A percentile compares a stretch with the other conserved stretches of the same genome.
Evolutionary conservation across 2,888 invertebrate genomes (phyloP).

Genomic region (Pyrrhia umbra): DNA sequence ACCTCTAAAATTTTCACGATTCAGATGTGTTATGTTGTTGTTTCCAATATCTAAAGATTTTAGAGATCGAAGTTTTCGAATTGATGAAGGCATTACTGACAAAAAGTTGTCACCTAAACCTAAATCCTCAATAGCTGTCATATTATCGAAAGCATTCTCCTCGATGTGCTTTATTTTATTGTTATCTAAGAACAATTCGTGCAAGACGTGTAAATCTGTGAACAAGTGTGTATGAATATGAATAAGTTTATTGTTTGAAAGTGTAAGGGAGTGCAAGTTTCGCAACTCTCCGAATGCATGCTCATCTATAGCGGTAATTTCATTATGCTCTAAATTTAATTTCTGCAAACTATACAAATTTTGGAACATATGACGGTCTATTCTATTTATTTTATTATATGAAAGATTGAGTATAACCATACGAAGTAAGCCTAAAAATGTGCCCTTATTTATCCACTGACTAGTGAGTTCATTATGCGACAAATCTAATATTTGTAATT

Average conservation of each 20-base stretch:
- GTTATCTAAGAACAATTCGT: slow-evolving; percentile 93
- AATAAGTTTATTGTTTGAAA: slow-evolving; percentile 93
- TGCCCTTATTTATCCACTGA: slow-evolving; percentile 93
- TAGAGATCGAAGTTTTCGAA: slow-evolving; percentile 92
- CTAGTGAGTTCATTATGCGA: slow-evolving; percentile 93
- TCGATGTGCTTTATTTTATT: slow-evolving; percentile 93
- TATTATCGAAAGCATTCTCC: slow-evolving; percentile 93
- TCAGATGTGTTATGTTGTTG: slow-evolving; percentile 93
- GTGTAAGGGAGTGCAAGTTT: slow-evolving; percentile 94
- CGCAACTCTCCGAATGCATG: slow-evolving; percentile 93
- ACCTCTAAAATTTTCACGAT: slow-evolving; percentile 93
- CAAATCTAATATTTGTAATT: slow-evolving; percentile 93
- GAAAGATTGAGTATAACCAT: slow-evolving; percentile 94
- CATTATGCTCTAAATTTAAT: slow-evolving; percentile 93
- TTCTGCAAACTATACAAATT: slow-evolving; percentile 94
- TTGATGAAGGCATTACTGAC: slow-evolving; percentile 91
- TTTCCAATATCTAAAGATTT: slow-evolving; percentile 95
- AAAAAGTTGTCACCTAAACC: slow-evolving; percentile 93
- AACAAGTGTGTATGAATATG: slow-evolving; percentile 92
- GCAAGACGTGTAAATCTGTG: slow-evolving; percentile 93
- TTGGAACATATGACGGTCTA: slow-evolving; percentile 93
- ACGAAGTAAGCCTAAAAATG: slow-evolving; percentile 93
- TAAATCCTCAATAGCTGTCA: slow-evolving; percentile 94
- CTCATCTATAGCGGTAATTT: slow-evolving; percentile 92
- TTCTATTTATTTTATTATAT: slow-evolving; percentile 92